Evolutionary conservation across 2,888 invertebrate genomes (phyloP).

Genomic region (Rugalucina vietnamica): DNA sequence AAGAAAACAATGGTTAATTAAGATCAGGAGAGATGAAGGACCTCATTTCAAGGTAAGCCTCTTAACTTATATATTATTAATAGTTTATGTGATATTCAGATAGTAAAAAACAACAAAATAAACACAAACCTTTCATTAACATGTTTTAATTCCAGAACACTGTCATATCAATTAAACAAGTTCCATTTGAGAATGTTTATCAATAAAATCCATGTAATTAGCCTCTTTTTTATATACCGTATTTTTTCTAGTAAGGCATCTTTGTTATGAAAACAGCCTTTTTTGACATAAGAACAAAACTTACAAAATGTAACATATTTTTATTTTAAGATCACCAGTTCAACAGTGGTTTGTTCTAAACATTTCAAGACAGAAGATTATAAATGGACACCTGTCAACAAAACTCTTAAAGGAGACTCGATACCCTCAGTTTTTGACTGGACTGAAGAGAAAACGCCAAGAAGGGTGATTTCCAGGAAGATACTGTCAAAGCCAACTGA

Average conservation of each 20-base stretch:
- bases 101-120: not conserved
- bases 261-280: not conserved
- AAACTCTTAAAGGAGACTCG: not conserved
- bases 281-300: not conserved
- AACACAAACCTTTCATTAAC: too few relatives aligned
- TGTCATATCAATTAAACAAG: not conserved
- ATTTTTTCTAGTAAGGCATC: not conserved
- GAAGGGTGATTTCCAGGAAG: not conserved
- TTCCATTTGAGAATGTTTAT: not conserved
- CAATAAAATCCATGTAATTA: not conserved
- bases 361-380: not conserved
- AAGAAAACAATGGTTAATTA: constrained; percentile 27
- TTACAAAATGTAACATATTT: not conserved
- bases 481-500: not conserved
- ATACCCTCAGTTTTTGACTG: not conserved
- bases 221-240: not conserved
- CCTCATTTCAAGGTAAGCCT: constrained; percentile 3
- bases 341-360: not conserved
- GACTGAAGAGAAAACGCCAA: not conserved
- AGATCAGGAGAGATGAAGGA: constrained; percentile 37
- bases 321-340: not conserved
- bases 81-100: not conserved
- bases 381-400: not conserved
- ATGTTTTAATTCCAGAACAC: not conserved
- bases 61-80: not conserved